Conservation (phyloP, 1,140 invertebrate genomes). For the Drosophila bifasciata region DNA sequence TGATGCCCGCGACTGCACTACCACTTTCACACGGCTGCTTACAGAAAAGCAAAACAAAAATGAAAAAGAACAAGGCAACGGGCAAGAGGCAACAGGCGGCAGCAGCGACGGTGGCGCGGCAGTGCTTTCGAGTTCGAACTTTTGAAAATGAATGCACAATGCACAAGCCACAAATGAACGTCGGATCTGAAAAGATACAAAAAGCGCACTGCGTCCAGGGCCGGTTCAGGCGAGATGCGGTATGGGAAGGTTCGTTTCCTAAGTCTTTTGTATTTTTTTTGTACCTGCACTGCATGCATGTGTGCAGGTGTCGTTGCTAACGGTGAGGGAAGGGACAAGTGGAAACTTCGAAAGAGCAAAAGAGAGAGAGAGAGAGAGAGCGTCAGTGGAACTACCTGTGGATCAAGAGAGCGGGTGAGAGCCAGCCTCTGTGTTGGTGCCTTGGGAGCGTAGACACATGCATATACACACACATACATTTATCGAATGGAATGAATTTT, state of each 20-base stretch:
- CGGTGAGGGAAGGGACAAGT: too few species aligned
- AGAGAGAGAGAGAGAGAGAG: conserved; percentile 19
- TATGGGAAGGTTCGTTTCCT: conserved; percentile 60
- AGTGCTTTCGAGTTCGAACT: conserved; percentile 61
- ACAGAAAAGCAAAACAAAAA: conserved; percentile 47
- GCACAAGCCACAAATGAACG: conserved; percentile 58
- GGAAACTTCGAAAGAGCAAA: background rate
- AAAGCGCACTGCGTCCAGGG: conserved; percentile 49
- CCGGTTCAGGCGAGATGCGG: conserved; percentile 44
- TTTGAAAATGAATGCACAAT: conserved; percentile 77
- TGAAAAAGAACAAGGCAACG: conserved; percentile 45
- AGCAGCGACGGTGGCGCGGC: conserved; percentile 14
- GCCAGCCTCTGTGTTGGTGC: conserved; percentile 44
- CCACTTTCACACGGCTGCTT: conserved; percentile 66
- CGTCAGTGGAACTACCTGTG: conserved; percentile 48
- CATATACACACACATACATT: conserved; percentile 29
- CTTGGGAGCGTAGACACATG: conserved; percentile 70
- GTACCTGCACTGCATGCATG: conserved; percentile 20
- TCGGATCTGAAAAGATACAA: conserved; percentile 32
- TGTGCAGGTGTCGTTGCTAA: conserved; percentile 29
- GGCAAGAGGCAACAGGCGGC: conserved; percentile 18
- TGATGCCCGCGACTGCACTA: conserved; percentile 65
- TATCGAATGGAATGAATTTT: conserved; percentile 77
- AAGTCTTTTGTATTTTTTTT: conserved; percentile 64
- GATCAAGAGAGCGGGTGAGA: conserved; percentile 9